These are phyloP conservation scores for Heliconius nattereri DNA, from an alignment of 1,140 invertebrate genomes.

Conservation along the genomic window DNA sequence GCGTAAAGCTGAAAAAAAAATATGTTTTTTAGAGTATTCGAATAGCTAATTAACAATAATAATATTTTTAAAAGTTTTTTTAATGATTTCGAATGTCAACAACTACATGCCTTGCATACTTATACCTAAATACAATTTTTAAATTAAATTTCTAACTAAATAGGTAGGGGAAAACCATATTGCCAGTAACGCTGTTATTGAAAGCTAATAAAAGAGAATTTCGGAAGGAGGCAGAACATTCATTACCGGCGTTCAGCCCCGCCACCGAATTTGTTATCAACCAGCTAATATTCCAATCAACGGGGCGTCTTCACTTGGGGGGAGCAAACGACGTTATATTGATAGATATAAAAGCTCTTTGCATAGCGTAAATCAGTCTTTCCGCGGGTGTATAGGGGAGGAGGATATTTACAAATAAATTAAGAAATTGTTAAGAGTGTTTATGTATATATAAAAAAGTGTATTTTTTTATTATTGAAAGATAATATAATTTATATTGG, in stretches of 20 bases:
- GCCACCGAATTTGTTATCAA: constrained; percentile 58
- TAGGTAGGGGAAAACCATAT: background rate
- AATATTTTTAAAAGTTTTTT: background rate
- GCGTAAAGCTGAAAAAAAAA: too few species aligned
- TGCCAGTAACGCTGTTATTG: constrained; percentile 30
- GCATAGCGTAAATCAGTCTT: constrained; percentile 8
- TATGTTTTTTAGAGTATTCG: background rate
- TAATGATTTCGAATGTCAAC: background rate
- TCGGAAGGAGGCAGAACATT: constrained; percentile 53
- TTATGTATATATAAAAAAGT: background rate
- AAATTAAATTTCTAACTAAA: background rate
- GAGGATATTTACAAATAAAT: background rate
- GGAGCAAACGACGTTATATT: constrained; percentile 39
- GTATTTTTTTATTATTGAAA: too few species aligned
- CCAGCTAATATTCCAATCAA: constrained; percentile 62
- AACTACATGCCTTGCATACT: background rate
- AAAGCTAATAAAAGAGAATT: constrained; percentile 48
- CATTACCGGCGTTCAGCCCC: constrained; percentile 53
- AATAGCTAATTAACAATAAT: background rate
- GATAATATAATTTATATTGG: background rate
- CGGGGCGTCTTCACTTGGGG: constrained; percentile 42
- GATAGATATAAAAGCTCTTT: constrained; percentile 30
- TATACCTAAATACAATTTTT: background rate
- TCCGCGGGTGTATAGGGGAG: background rate
- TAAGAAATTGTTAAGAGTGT: background rate